Base-by-base conservation (phyloP, 2,797 vertebrate genomes). In the Crocodylus rhombifer region DNA sequence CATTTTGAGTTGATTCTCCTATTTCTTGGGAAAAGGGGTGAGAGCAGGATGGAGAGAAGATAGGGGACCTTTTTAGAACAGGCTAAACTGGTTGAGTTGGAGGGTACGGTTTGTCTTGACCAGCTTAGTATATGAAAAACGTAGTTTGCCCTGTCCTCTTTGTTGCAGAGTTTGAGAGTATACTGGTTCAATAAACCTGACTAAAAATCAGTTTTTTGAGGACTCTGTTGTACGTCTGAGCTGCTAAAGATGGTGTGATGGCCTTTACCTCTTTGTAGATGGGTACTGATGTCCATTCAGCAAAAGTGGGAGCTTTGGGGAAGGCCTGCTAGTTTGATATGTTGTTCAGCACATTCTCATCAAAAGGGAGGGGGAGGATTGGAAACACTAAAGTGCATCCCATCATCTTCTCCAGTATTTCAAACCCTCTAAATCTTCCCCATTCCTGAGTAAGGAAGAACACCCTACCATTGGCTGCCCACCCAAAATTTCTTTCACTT, bases 331-430 rank as follows among this genome's bases (percentile, higher is more conserved):
- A 89, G 2, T 20, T 16, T 5, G 61, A 8, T 58, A 11, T 56
- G 76, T 86, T 42, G 21, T 71, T 91, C 82, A 88, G 33, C 3
- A 92, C 16, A 28, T 17, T 36, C 3, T 90, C 28, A 26, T 6
- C 80, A 26, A 78, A 94, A 86, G 73, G 83, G 20, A 57, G 67
- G 33, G 51, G 63, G 73, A 30, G 28, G 76, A 1, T 57, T 79
- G 25, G 2, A 5, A 73, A 36, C 42, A 9, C 42, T 51, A 51
- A 51, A 51, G 10, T 51, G 42, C 42, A 51, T 51, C 42, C 42
- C 42, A 51, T 10, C 17, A 4, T n/a, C 7, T 14, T 42, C 25
- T 42, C 21, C 13, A 33, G 42, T 36, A 42, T 71, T 36, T 23
- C 21, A 42, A 42, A 71, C 23, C 33, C 21, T 71, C 33, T 36